phyloP scores from a whole-genome alignment of 2,888 invertebrate genomes.

The Pherbina coryleti region DNA sequence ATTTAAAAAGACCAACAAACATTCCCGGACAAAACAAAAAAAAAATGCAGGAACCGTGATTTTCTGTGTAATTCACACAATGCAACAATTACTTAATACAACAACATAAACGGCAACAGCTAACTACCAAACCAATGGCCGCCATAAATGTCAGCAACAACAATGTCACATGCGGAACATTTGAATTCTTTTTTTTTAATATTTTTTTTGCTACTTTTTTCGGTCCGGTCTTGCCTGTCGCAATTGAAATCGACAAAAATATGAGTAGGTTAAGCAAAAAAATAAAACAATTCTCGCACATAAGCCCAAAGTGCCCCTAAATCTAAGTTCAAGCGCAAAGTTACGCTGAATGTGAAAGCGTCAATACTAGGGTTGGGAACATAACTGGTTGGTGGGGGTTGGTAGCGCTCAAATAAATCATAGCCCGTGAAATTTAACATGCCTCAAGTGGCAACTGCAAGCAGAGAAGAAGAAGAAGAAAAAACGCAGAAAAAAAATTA shows the following conservation, averaged over 20 bases:
- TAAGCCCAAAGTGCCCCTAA: neutral
- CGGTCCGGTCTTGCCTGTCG: slow-evolving; percentile 13
- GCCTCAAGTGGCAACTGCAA: neutral
- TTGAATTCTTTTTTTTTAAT: slow-evolving; percentile 37
- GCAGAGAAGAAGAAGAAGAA: neutral
- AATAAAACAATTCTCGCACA: neutral
- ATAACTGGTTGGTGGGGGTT: neutral
- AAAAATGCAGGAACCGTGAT: slow-evolving; percentile 4
- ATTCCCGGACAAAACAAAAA: neutral
- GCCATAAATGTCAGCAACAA: slow-evolving; percentile 11
- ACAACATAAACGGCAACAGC: neutral
- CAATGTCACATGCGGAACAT: slow-evolving; percentile 23
- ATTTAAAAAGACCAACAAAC: neutral
- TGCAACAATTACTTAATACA: neutral
- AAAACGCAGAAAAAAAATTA: slow-evolving; percentile 31
- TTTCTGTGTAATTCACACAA: slow-evolving; percentile 2
- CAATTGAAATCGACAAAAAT: slow-evolving; percentile 23
- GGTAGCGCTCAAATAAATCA: slow-evolving; percentile 22
- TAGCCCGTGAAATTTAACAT: slow-evolving; percentile 28
- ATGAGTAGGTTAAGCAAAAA: neutral
- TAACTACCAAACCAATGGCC: neutral
- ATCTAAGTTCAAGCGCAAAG: neutral
- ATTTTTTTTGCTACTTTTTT: slow-evolving; percentile 14
- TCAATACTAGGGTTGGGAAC: neutral
- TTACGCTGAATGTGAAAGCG: neutral